Evolutionary conservation across 2,797 vertebrate genomes (phyloP).

Genomic region (Ctenochaetus hawaiiensis): DNA sequence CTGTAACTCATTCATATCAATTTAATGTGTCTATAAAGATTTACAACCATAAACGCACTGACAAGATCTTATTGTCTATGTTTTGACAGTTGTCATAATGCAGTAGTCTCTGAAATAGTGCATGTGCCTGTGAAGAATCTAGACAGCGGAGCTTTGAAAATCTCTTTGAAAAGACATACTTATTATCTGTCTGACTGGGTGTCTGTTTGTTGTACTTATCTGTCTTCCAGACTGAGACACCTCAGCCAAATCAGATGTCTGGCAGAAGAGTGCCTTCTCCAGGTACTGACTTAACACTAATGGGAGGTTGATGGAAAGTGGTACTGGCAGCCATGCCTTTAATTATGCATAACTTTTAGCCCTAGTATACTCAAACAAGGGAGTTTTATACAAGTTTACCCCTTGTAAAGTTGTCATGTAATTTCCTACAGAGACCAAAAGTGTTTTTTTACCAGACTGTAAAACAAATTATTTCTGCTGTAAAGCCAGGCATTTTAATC

Average conservation of each 20-base stretch:
- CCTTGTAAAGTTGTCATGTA: too few species aligned
- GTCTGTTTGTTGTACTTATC: slow-evolving; percentile 8
- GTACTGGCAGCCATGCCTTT: background rate
- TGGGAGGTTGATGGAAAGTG: background rate
- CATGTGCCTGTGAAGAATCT: background rate
- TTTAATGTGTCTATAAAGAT: slow-evolving; percentile 16
- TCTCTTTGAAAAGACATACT: slow-evolving; percentile 24
- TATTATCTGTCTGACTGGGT: slow-evolving; percentile 19
- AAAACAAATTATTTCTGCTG: too few species aligned
- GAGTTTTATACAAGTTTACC: too few species aligned
- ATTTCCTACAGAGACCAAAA: too few species aligned
- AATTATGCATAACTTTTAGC: too few species aligned
- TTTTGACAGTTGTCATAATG: slow-evolving; percentile 19
- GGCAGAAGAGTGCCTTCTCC: slow-evolving; percentile 55
- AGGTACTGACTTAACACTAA: slow-evolving; percentile 63
- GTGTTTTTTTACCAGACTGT: too few species aligned
- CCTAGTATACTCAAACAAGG: too few species aligned
- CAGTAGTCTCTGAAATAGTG: slow-evolving; percentile 25
- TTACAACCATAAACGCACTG: background rate
- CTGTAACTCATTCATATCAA: slow-evolving; percentile 6
- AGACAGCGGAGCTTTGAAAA: background rate
- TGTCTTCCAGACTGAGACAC: slow-evolving; percentile 39
- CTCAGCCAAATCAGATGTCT: slow-evolving; percentile 46
- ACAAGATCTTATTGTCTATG: slow-evolving; percentile 15
- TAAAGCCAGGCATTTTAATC: too few species aligned